These are phyloP conservation scores for Dicranocentrus wangi DNA, from an alignment of 2,888 invertebrate genomes.

Conservation along the genomic window DNA sequence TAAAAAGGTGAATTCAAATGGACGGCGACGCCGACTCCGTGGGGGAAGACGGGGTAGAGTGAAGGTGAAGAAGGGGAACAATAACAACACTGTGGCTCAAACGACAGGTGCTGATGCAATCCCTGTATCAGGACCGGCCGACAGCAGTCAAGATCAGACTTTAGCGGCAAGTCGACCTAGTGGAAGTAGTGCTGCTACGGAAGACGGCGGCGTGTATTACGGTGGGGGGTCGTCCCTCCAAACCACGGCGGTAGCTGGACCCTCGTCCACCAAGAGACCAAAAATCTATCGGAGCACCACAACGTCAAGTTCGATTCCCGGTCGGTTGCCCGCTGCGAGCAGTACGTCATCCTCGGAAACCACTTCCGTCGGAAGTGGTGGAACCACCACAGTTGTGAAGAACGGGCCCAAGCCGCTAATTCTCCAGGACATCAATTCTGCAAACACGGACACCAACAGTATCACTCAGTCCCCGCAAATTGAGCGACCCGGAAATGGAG, in stretches of 20 bases:
- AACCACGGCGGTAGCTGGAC: neutral
- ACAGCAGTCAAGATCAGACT: neutral
- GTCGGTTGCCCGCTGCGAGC: neutral
- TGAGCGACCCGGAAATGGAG: conserved; percentile 66
- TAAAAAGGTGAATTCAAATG: conserved; percentile 63
- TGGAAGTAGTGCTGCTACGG: conserved; percentile 15
- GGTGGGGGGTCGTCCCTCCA: neutral
- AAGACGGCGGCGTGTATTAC: neutral
- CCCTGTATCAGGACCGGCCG: neutral
- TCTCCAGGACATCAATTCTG: conserved; percentile 36
- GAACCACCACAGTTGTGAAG: conserved; percentile 45
- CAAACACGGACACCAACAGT: neutral
- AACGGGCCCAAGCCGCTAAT: conserved; percentile 67
- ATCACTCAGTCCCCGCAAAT: conserved; percentile 65
- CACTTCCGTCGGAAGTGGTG: neutral
- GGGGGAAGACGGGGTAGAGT: conserved; percentile 62
- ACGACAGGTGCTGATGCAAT: conserved; percentile 15
- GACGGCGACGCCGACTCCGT: conserved; percentile 56
- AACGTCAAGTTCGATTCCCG: neutral
- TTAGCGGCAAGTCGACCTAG: neutral
- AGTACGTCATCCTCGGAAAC: neutral
- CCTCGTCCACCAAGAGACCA: neutral
- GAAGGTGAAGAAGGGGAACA: conserved; percentile 67
- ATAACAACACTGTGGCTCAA: conserved; percentile 24
- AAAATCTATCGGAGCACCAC: conserved; percentile 47